Conservation (phyloP, 2,113 vertebrate genomes). For the Lepus timidus region DNA sequence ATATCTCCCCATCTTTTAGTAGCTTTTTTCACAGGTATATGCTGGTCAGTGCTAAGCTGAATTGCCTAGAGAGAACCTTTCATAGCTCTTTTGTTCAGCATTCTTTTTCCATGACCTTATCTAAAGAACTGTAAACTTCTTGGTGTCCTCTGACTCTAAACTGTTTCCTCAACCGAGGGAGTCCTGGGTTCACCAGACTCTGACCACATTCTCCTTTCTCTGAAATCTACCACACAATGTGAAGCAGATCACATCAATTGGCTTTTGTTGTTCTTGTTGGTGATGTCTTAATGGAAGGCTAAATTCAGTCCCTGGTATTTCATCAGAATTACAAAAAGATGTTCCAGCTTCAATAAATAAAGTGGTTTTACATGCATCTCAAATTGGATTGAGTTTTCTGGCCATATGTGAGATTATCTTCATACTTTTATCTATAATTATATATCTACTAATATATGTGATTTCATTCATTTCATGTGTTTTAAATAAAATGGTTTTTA, state of each 20-base stretch:
- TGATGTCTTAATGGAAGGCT: not conserved
- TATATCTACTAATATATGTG: not conserved
- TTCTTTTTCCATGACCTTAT: not conserved
- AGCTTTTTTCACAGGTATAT: not conserved
- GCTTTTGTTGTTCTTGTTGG: not conserved
- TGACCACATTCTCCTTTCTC: not conserved
- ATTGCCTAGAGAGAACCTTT: not conserved
- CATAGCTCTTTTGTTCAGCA: not conserved
- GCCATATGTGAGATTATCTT: not conserved
- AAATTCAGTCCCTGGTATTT: not conserved
- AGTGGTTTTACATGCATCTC: not conserved
- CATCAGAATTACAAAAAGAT: not conserved
- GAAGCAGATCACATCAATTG: too few species aligned
- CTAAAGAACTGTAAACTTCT: not conserved
- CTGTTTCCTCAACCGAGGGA: not conserved
- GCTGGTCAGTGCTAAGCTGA: not conserved
- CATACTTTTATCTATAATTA: not conserved
- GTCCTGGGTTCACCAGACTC: too few species aligned
- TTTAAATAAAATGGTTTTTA: not conserved
- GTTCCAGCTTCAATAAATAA: not conserved
- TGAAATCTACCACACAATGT: too few species aligned
- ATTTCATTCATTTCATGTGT: slow-evolving; percentile 35
- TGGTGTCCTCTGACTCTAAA: not conserved
- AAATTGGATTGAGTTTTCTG: not conserved
- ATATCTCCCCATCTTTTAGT: not conserved